Base-by-base conservation (phyloP, 2,797 vertebrate genomes). In the Nannoperca obscura region DNA sequence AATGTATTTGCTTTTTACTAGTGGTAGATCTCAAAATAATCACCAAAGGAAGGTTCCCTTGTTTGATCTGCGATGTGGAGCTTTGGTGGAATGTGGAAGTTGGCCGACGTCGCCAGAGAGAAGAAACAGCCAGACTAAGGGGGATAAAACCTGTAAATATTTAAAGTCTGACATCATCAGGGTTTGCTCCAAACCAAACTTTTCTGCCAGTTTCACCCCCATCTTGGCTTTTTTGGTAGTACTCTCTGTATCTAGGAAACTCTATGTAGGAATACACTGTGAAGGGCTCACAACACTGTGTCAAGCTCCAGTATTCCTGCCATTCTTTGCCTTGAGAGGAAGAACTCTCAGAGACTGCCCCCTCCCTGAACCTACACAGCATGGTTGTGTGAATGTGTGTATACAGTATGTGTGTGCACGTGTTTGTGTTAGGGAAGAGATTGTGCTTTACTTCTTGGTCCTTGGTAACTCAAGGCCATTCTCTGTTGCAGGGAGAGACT, bases 401-500 rank as follows among this genome's bases (percentile, higher is more conserved):
- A 30, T 76, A n/a, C 32, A 32, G 14, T 24, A 1, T 40, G 20
- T 61, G 61, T 70, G 66, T 66, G 81, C 76, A 22, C 80, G 78
- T 61, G 44, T 89, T 53, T 86, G 83, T 63, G 24, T 57, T 52
- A 47, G 55, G 77, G 55, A 67, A 44, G 36, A 70, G 57, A 55
- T 54, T 34, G 12, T 11, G 6, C 32, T 63, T 19, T 11, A 20
- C 24, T 71, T 54, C 5, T 34, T 57, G 10, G 52, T 68, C 7
- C 38, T 36, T 50, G 13, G 6, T 62, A 60, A 69, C 58, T 84
- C n/a, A 68, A 58, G 38, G n/a, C 15, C 12, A 0, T 84, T 83
- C 30, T 61, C 19, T 81, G 12, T 95, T 78, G 74, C 95, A 99
- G 98, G 97, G 98, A 32, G 98, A 99, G 92, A 99, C 97, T 15